Evolutionary conservation across 2,113 vertebrate genomes (phyloP), one percentile per base, ranked within the genome.

Genomic region (Atlantisia rogersi): DNA sequence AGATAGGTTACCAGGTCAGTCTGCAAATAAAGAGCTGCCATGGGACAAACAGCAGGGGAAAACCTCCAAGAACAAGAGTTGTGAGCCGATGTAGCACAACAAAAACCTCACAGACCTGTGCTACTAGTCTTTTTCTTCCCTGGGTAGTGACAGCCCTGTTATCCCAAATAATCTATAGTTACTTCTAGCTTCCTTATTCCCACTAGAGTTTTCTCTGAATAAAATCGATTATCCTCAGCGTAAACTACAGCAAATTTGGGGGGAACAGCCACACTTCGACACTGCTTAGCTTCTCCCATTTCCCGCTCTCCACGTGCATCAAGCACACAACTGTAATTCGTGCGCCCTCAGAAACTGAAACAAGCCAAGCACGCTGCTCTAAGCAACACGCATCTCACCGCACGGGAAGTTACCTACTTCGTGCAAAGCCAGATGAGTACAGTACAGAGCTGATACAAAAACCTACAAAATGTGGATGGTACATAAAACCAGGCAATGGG

Each of bases 331-430:
- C 52, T 55, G 56, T 1, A 3, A 10, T 7, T 0, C 5, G 17
- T 2, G 9, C 52, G 4, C 15, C 1, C 12, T 0, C 2, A 53
- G 64, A 21, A 52, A 39, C 20, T 1, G 2, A 5, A 48, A 0
- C n/a, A 17, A 28, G 13, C 12, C n/a, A 1, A 19, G 21, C 35
- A 10, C 31, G 1, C 9, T 4, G 22, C 2, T 12, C 13, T 9
- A 10, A 48, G 63, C 69, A 22, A 0, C 0, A 1, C 5, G 0
- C 1, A 4, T 6, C n/a, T n/a, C n/a, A 2, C 21, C 32, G 3
- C 26, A 13, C 6, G 0, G 21, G 10, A 35, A 18, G 2, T 46
- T 3, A 15, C 10, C 13, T 18, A 6, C 32, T 52, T 16, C 37
- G 3, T 2, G 35, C 62, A 35, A 6, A 40, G 82, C 25, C 0